Conservation (phyloP, 2,113 vertebrate species). For the Ammodytes dubius region DNA sequence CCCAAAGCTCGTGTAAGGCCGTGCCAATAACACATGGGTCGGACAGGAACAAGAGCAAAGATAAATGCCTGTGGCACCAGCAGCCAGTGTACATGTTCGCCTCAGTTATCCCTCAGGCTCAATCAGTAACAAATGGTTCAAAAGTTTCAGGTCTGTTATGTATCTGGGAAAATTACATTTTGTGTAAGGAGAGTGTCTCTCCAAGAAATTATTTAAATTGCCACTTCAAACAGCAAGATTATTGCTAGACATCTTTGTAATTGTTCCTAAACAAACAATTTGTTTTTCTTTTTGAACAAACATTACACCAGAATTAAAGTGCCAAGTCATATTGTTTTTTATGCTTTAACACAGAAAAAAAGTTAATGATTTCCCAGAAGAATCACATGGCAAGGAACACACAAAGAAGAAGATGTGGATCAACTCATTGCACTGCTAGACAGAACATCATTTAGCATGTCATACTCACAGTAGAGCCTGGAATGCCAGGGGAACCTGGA, state of each 20-base stretch:
- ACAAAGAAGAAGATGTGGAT: neutral
- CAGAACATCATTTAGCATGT: conserved; percentile 1
- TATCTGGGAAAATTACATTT: neutral
- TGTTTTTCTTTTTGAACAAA: neutral
- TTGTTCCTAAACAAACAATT: no score
- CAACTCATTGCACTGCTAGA: neutral
- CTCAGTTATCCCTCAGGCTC: neutral
- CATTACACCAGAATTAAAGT: neutral
- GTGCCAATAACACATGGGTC: conserved; percentile 27
- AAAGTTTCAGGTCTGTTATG: neutral
- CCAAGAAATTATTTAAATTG: no score
- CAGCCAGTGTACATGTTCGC: neutral
- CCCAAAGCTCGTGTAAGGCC: neutral
- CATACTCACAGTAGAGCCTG: conserved; percentile 81
- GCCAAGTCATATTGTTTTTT: neutral
- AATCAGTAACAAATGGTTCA: neutral
- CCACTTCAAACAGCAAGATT: no score
- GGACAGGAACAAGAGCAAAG: neutral
- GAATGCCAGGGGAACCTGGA: conserved; percentile 82
- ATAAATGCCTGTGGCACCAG: neutral
- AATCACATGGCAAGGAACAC: conserved; percentile 12
- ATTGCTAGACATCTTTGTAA: neutral
- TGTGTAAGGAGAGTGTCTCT: neutral
- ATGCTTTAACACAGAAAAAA: neutral
- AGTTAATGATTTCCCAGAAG: neutral